These are phyloP conservation scores for Cotesia congregata DNA, from an alignment of 2,888 invertebrate genomes.

Conservation along the genomic window DNA sequence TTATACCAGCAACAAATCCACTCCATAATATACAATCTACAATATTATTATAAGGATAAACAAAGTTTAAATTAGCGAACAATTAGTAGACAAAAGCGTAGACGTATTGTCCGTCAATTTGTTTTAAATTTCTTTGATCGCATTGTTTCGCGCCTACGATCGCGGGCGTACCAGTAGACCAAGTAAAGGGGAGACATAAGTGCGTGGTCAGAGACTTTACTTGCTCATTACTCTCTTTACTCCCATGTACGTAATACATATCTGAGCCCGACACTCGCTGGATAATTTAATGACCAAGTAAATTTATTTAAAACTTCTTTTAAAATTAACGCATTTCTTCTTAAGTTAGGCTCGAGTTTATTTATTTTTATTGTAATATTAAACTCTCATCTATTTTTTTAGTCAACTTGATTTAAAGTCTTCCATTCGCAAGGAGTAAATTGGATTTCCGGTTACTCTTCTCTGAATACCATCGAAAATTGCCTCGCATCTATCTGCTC, in stretches of 20 bases:
- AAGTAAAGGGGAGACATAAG: neutral
- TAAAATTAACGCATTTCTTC: slow-evolving; percentile 21
- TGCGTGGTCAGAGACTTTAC: slow-evolving; percentile 12
- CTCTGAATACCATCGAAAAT: slow-evolving; percentile 51
- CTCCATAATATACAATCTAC: too few species aligned
- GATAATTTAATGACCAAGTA: neutral
- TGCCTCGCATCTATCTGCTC: slow-evolving; percentile 41
- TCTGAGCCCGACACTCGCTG: neutral
- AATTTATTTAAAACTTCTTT: slow-evolving; percentile 27
- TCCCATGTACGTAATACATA: neutral
- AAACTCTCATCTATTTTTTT: slow-evolving; percentile 28
- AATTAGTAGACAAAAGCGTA: slow-evolving; percentile 34
- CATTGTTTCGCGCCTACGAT: slow-evolving; percentile 23
- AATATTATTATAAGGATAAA: neutral
- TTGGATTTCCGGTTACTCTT: slow-evolving; percentile 58
- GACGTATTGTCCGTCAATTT: slow-evolving; percentile 57
- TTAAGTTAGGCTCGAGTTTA: neutral
- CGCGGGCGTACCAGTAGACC: neutral
- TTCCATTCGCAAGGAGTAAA: slow-evolving; percentile 49
- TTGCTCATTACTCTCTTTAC: neutral
- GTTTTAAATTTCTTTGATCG: slow-evolving; percentile 48
- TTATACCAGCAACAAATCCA: neutral
- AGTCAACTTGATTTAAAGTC: slow-evolving; percentile 2
- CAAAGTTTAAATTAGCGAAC: neutral
- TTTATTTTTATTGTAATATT: slow-evolving; percentile 12